Evolutionary conservation across 30 jellyfish, hydroid and myxozoan genomes (phyloP), one percentile per base, ranked within the genome.

Genomic region (Morbakka virulenta): DNA sequence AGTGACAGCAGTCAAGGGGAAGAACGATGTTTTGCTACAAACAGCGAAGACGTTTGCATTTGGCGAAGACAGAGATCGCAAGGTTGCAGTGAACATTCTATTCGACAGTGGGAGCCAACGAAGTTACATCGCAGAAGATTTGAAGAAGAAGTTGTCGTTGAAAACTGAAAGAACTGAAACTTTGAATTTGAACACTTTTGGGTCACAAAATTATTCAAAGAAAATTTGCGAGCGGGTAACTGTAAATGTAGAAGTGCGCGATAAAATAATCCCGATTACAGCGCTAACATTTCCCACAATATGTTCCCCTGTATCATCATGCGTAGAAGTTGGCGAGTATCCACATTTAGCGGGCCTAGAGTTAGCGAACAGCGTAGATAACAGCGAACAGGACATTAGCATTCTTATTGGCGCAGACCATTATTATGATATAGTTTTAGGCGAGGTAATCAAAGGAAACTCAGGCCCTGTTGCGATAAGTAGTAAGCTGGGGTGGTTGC

Each of bases 401-500:
- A 33, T 79, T 1, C 53, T 79, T 14, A 52, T 79, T 14, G 83
- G 91, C 24, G 91, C 83, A 35, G 91, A 79, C 52, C 80, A 62
- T 21, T 79, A 79, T 50, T 50, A 79, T 65, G 83, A 67, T 32
- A 28, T 79, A 23, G 83, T 79, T 47, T 4, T 52, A 67, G 83
- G 91, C 23, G 83, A 79, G 12, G 83, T 79, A 30, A 67, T 79
- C 2, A 79, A 79, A 35, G 83, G 91, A 28, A 67, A 35, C 31
- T 32, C 80, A 28, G 91, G 91, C 65, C 91, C 91, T 49, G 83
- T 72, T 14, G 84, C 82, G 20, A 23, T 83, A 17, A 36, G 72
- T 36, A 79, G 91, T 72, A 79, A 79, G 69, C 67, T 78, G 30
- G 82, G 89, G 53, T 78, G 83, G 89, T 35, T 78, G 52, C 72